Conservation (phyloP, 2,797 vertebrate species). For the Dendrocincla fuliginosa region DNA sequence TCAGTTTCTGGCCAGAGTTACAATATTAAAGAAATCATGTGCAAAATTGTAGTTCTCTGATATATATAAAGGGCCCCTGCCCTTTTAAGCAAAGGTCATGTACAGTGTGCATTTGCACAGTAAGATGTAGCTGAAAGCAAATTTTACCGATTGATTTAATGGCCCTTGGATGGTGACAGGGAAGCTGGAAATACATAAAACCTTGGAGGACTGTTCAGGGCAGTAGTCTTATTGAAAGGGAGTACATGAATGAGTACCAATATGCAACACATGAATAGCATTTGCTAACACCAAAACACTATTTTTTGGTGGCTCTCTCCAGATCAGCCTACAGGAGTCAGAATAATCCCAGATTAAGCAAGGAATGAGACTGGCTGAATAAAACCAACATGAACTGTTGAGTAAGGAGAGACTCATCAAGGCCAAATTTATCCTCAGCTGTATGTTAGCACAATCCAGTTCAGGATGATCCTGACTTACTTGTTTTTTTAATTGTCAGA, state of each 20-base stretch:
- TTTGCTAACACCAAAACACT: neutral
- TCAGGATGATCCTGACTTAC: conserved; percentile 59
- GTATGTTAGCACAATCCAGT: conserved; percentile 26
- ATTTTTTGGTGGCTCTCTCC: neutral
- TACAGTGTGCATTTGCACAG: neutral
- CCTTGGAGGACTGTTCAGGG: neutral
- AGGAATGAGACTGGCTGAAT: conserved; percentile 7
- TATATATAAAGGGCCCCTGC: neutral
- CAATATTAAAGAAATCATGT: neutral
- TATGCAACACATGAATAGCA: neutral
- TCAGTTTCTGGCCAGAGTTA: neutral
- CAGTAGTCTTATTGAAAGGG: neutral
- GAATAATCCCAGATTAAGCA: conserved; percentile 20
- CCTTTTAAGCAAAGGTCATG: neutral
- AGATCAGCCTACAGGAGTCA: neutral
- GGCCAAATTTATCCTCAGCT: conserved; percentile 36
- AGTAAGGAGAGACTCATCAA: conserved; percentile 38
- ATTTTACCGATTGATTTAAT: conserved; percentile 9
- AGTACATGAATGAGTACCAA: neutral
- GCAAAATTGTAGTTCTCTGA: neutral
- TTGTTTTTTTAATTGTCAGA: conserved; percentile 54
- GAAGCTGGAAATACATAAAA: neutral
- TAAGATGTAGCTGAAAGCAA: neutral
- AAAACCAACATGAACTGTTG: conserved; percentile 21
- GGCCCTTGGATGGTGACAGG: neutral